Evolutionary conservation across 2,797 vertebrate genomes (phyloP).

Genomic region (Coranthus polyacanthus): DNA sequence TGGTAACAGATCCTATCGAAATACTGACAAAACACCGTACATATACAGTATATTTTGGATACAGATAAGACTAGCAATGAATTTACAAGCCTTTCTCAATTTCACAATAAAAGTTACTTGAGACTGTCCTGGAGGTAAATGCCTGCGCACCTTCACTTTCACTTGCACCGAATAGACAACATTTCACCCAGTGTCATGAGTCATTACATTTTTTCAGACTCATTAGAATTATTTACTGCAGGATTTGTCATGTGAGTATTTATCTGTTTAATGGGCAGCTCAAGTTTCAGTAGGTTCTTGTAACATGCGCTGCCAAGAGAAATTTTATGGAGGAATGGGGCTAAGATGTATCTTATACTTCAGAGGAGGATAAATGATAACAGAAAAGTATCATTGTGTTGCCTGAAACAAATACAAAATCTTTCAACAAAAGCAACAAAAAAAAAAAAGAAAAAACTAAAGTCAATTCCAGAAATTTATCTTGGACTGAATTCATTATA

Average conservation of each 20-base stretch:
- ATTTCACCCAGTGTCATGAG: not conserved
- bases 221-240: not conserved
- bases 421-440: conserved; percentile 22
- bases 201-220: not conserved
- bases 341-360: not conserved
- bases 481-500: not conserved
- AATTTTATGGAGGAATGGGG: conserved; percentile 3
- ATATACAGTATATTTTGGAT: no score
- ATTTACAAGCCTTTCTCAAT: not conserved
- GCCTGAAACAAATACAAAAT: conserved; percentile 17
- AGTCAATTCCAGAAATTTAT: not conserved
- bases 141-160: not conserved
- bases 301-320: not conserved
- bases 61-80: not conserved
- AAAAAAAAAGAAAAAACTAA: not conserved
- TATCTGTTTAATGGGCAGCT: conserved; percentile 10
- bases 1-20: no score
- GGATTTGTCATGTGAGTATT: conserved; percentile 1
- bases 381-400: conserved; percentile 15
- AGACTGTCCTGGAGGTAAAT: not conserved
- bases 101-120: not conserved
- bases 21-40: no score
- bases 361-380: conserved; percentile 33
- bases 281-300: conserved; percentile 5
- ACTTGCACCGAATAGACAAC: not conserved